phyloP scores from a whole-genome alignment of 2,113 vertebrate species.

The Turnix velox region DNA sequence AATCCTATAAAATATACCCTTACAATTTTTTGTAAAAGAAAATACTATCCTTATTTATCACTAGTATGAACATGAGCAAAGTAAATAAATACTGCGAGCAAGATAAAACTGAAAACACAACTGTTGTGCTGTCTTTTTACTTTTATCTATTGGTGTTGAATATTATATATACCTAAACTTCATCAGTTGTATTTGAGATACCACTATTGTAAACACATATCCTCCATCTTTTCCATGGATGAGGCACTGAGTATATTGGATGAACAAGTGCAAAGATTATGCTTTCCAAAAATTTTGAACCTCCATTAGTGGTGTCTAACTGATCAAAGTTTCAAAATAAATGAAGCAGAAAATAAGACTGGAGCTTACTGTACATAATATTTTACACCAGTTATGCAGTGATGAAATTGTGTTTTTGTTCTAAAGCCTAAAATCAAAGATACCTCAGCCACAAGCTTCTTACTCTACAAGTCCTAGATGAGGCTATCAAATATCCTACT shows the following conservation, averaged over 20 bases:
- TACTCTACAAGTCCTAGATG: background rate
- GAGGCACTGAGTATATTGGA: background rate
- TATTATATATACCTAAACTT: slow-evolving; percentile 29
- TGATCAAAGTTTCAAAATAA: background rate
- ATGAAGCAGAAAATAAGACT: background rate
- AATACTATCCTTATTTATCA: slow-evolving; percentile 70
- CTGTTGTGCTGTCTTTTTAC: slow-evolving; percentile 38
- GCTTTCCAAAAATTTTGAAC: background rate
- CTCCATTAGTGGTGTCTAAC: background rate
- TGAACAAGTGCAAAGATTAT: background rate
- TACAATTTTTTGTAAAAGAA: slow-evolving; percentile 71
- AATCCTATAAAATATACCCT: slow-evolving; percentile 52
- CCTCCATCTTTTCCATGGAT: background rate
- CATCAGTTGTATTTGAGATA: background rate
- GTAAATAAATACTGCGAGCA: slow-evolving; percentile 69
- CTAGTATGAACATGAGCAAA: slow-evolving; percentile 34
- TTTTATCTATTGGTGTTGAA: slow-evolving; percentile 2
- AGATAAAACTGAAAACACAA: slow-evolving; percentile 34
- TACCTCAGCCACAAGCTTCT: slow-evolving; percentile 36
- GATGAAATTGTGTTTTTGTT: background rate
- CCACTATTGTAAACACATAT: background rate
- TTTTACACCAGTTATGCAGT: background rate
- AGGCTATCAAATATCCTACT: background rate
- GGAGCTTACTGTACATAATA: slow-evolving; percentile 32
- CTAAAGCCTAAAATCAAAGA: slow-evolving; percentile 27